These are phyloP conservation scores for Brachyhypopomus gauderio DNA, from an alignment of 2,113 vertebrate species.

Conservation along the genomic window DNA sequence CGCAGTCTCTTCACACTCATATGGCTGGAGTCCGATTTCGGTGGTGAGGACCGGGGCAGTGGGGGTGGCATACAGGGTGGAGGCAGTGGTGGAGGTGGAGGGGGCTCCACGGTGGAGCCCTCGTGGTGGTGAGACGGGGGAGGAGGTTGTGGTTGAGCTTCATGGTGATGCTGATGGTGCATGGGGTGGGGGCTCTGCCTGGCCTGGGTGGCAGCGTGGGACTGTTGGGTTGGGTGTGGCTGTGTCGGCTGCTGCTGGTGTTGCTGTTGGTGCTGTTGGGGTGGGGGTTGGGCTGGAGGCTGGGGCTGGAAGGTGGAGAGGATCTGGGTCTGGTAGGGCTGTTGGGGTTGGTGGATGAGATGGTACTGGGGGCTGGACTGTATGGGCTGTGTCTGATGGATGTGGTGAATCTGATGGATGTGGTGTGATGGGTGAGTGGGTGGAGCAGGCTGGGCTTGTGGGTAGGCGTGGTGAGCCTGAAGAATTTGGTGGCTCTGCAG, in stretches of 20 bases:
- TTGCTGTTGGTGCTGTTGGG: constrained; percentile 17
- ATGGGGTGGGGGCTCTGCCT: constrained; percentile 62
- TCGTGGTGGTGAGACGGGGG: constrained; percentile 64
- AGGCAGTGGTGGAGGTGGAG: constrained; percentile 75
- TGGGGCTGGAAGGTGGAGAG: constrained; percentile 72
- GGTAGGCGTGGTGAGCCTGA: constrained; percentile 56
- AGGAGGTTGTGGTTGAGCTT: constrained; percentile 61
- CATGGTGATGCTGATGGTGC: constrained; percentile 64
- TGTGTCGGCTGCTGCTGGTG: constrained; percentile 14
- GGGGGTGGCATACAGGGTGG: constrained; percentile 77
- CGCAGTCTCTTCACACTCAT: constrained; percentile 96
- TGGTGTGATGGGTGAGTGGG: constrained; percentile 71
- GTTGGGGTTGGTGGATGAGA: constrained; percentile 72
- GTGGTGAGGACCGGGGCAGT: constrained; percentile 74
- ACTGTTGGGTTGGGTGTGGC: constrained; percentile 54
- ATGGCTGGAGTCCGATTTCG: constrained; percentile 87
- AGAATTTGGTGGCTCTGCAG: constrained; percentile 70
- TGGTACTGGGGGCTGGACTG: constrained; percentile 63
- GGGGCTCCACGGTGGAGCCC: constrained; percentile 60
- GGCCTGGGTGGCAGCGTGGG: constrained; percentile 65
- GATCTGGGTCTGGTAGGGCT: constrained; percentile 64
- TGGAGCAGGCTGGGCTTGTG: constrained; percentile 61
- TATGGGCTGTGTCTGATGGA: constrained; percentile 67
- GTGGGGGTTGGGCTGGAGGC: constrained; percentile 59
- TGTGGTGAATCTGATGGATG: constrained; percentile 70